Conservation (phyloP, 2,888 invertebrate genomes). For the Archaeoteleia sp. region DNA sequence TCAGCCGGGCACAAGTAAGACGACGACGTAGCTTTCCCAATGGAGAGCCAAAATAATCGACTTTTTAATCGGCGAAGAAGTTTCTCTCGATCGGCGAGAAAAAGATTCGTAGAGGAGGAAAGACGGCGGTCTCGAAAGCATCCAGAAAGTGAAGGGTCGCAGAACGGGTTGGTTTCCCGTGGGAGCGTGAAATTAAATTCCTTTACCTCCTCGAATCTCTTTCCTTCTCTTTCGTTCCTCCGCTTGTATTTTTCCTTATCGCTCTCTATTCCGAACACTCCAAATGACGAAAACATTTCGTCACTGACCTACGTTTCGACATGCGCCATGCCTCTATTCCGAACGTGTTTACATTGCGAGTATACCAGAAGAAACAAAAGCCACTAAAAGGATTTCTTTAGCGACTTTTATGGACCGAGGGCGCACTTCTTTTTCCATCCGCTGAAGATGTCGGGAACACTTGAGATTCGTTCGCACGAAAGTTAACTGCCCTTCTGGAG, state of each 20-base stretch:
- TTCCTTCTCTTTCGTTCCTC: slow-evolving; percentile 18
- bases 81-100: slow-evolving; percentile 27
- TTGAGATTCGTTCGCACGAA: slow-evolving; percentile 40
- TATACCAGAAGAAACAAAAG: slow-evolving; percentile 29
- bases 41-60: slow-evolving; percentile 35
- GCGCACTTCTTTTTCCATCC: slow-evolving; percentile 1
- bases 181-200: slow-evolving; percentile 69
- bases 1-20: not conserved
- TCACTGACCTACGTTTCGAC: slow-evolving; percentile 47
- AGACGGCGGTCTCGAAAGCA: slow-evolving; percentile 43
- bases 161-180: slow-evolving; percentile 60
- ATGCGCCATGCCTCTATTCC: too few species aligned
- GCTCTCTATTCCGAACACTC: slow-evolving; percentile 18
- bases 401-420: slow-evolving; percentile 12
- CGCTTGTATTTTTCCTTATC: slow-evolving; percentile 10
- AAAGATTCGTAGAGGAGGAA: slow-evolving; percentile 30
- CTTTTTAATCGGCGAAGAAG: slow-evolving; percentile 44
- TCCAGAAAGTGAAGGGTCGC: slow-evolving; percentile 51
- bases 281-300: slow-evolving; percentile 45
- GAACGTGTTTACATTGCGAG: too few species aligned
- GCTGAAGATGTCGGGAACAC: slow-evolving; percentile 1
- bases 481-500: slow-evolving; percentile 40
- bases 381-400: slow-evolving; percentile 45
- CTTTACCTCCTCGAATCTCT: slow-evolving; percentile 49
- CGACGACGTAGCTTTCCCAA: slow-evolving; percentile 3